Evolutionary conservation across 1,140 invertebrate species (phyloP).

Genomic region (Trinorchestia longiramus): DNA sequence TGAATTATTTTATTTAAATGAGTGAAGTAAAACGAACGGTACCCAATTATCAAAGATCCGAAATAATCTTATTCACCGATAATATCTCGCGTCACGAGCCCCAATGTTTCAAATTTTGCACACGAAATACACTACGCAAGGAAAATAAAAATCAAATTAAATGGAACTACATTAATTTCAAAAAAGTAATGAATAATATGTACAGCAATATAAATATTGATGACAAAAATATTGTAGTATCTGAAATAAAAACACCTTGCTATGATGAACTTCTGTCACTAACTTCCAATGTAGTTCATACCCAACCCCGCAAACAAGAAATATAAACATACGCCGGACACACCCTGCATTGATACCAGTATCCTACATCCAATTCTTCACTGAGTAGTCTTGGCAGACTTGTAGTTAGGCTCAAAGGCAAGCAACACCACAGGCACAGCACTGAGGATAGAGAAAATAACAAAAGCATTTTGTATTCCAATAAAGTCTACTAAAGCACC

Average conservation of each 20-base stretch:
- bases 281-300: background rate
- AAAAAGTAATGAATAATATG: background rate
- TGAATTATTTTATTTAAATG: too few species aligned
- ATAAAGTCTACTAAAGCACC: constrained; percentile 28
- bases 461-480: background rate
- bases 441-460: constrained; percentile 12
- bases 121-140: too few species aligned
- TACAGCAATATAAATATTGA: background rate
- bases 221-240: too few species aligned
- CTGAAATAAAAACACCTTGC: too few species aligned
- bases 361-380: background rate
- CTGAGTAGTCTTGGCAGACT: background rate
- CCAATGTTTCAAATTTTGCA: too few species aligned
- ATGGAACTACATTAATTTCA: background rate
- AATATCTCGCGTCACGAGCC: too few species aligned
- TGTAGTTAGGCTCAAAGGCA: background rate
- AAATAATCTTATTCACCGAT: too few species aligned
- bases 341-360: background rate
- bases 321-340: background rate
- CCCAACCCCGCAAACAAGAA: background rate
- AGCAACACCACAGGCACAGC: background rate
- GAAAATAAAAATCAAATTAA: background rate
- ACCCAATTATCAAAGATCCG: too few species aligned
- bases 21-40: too few species aligned
- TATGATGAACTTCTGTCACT: background rate